Evolutionary conservation across 2,888 invertebrate genomes (phyloP).

Genomic region (Melikaiella ostensackeni): DNA sequence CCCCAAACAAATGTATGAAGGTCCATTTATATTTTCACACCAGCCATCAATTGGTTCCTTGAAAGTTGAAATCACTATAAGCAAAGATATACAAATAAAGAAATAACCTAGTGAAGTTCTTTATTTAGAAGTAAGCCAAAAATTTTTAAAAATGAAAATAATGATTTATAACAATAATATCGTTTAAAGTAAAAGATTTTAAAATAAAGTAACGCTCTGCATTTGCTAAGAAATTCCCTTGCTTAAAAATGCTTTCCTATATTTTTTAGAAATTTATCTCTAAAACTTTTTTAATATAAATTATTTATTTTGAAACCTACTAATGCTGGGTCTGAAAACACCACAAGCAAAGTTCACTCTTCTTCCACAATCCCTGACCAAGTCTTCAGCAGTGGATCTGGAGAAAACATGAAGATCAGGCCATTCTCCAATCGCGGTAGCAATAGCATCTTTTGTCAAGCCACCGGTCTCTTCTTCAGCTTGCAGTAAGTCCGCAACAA

Average conservation of each 20-base stretch:
- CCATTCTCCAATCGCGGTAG: slow-evolving; percentile 58
- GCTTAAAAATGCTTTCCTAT: background rate
- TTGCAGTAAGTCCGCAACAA: slow-evolving; percentile 59
- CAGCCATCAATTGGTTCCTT: slow-evolving; percentile 61
- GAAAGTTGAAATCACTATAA: slow-evolving; percentile 59
- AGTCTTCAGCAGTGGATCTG: slow-evolving; percentile 63
- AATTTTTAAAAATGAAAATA: too few relatives aligned
- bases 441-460: slow-evolving; percentile 53
- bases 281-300: slow-evolving; percentile 13
- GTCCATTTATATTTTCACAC: slow-evolving; percentile 57
- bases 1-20: slow-evolving; percentile 46
- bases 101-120: background rate
- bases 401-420: slow-evolving; percentile 60
- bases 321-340: slow-evolving; percentile 63
- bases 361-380: slow-evolving; percentile 59
- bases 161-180: background rate
- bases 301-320: slow-evolving; percentile 51
- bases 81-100: background rate
- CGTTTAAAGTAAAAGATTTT: background rate
- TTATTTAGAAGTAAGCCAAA: background rate
- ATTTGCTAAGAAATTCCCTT: too few relatives aligned
- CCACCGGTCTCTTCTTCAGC: slow-evolving; percentile 57
- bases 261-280: background rate
- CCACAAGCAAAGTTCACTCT: slow-evolving; percentile 57
- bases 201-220: too few relatives aligned